phyloP scores from a whole-genome alignment of 2,888 invertebrate genomes.

The Azorinus chamasolen region DNA sequence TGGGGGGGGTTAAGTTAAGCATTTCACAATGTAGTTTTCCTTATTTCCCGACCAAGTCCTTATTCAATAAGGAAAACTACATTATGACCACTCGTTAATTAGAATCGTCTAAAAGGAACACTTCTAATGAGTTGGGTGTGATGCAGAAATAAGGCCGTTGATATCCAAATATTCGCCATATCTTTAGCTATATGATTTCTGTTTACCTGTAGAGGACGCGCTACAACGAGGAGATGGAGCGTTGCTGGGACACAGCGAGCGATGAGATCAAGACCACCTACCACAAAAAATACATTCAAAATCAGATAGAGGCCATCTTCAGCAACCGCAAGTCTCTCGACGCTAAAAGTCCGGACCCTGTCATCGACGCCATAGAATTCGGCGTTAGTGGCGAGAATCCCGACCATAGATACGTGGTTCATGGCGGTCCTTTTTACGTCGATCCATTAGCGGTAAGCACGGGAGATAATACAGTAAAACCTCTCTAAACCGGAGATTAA shows the following conservation, averaged over 20 bases:
- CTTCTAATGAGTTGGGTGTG: too few relatives aligned
- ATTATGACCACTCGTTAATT: too few relatives aligned
- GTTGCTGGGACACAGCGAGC: conserved; percentile 18
- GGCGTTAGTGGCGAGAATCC: conserved; percentile 66
- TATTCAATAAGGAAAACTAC: too few relatives aligned
- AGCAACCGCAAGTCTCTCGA: conserved; percentile 18
- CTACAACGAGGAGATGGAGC: conserved; percentile 35
- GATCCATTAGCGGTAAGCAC: conserved; percentile 53
- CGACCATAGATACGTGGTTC: conserved; percentile 52
- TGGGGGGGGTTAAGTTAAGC: too few relatives aligned
- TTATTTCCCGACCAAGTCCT: too few relatives aligned
- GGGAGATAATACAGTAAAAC: too few relatives aligned
- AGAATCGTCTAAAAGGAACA: too few relatives aligned
- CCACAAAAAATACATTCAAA: conserved; percentile 41
- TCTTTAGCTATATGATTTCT: too few relatives aligned
- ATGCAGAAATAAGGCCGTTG: too few relatives aligned
- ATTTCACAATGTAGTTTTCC: too few relatives aligned
- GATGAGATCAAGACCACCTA: conserved; percentile 43
- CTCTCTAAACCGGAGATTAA: too few relatives aligned
- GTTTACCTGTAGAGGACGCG: conserved; percentile 37
- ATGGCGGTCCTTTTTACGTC: conserved; percentile 57
- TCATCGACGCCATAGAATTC: conserved; percentile 69
- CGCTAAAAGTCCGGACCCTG: conserved; percentile 62
- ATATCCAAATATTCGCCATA: too few relatives aligned
- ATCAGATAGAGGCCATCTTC: conserved; percentile 35